Evolutionary conservation across 2,113 vertebrate species (phyloP), one percentile per base, ranked within the genome.

Genomic region (Siniperca knerii): DNA sequence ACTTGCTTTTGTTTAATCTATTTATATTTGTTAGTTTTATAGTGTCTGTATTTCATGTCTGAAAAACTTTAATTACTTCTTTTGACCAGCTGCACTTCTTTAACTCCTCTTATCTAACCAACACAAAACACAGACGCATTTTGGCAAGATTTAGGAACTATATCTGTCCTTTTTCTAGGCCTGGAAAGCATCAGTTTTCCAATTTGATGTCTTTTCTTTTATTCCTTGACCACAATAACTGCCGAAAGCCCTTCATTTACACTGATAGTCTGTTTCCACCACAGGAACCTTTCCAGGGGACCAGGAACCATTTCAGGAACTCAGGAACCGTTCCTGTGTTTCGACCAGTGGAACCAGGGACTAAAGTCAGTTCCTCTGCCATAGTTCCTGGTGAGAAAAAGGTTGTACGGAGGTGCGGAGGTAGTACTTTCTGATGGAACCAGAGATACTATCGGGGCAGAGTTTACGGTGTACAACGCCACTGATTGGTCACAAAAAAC

Each of bases 71-170:
- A 60, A 21, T 25, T 20, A 48, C 61, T n/a, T 40, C 52, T 75
- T 62, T 29, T 57, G 62, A 75, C 29, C 81, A 66, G 57, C 58
- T 75, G 83, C n/a, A 60, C 60, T 79, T 77, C 50, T 55, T 58
- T 60, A 35, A 25, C 6, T 5, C 61, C 54, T 64, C 55, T 42
- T 44, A 40, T 42, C 21, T 37, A 37, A 71, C 13, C 21, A 33
- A 18, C 8, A 60, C 40, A 33, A 72, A 61, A 70, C 21, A n/a
- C 12, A 8, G 54, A 73, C 25, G 25, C 10, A 57, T 35, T 81
- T 52, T 87, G 54, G 72, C 55, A 69, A 62, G 55, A 48, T 35
- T 42, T 16, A 23, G 6, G 40, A 71, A 18, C 12, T 6, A 10
- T 21, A 52, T 66, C 6, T 55, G 60, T 67, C 64, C 57, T 48